Percentiles rank a stretch among this genome's conserved stretches.
Evolutionary conservation across 2,797 vertebrate species (phyloP).

Genomic region (Cossypha dichroa): DNA sequence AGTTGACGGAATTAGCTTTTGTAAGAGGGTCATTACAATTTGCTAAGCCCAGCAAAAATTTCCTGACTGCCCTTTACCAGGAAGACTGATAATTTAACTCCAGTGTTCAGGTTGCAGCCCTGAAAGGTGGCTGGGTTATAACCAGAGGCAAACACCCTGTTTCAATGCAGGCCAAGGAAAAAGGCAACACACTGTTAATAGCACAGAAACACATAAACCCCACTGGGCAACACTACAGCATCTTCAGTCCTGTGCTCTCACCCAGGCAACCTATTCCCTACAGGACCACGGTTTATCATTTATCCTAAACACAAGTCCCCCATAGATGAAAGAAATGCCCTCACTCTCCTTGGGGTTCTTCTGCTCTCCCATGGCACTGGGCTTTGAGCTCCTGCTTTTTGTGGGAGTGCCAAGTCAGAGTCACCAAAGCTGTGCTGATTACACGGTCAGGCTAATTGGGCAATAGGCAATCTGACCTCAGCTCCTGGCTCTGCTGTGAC

Average conservation of each 20-base stretch:
- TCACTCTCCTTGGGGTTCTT: background rate
- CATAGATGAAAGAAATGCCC: background rate
- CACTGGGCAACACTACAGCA: background rate
- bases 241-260: background rate
- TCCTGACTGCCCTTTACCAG: background rate
- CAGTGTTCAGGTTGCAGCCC: background rate
- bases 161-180: background rate
- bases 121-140: background rate
- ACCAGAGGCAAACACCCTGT: background rate
- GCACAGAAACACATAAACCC: background rate
- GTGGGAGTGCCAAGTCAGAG: background rate
- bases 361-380: background rate
- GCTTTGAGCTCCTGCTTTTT: background rate
- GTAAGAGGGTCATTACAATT: conserved; percentile 47
- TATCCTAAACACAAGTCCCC: background rate
- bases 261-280: background rate
- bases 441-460: background rate
- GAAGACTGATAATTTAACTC: conserved; percentile 24
- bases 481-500: background rate
- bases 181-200: background rate
- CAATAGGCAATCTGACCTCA: background rate
- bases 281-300: background rate
- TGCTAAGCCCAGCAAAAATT: conserved; percentile 37
- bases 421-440: background rate
- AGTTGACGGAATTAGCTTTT: conserved; percentile 59